These are phyloP conservation scores for Megalops cyprinoides DNA, from an alignment of 2,797 vertebrate genomes.

Conservation along the genomic window DNA sequence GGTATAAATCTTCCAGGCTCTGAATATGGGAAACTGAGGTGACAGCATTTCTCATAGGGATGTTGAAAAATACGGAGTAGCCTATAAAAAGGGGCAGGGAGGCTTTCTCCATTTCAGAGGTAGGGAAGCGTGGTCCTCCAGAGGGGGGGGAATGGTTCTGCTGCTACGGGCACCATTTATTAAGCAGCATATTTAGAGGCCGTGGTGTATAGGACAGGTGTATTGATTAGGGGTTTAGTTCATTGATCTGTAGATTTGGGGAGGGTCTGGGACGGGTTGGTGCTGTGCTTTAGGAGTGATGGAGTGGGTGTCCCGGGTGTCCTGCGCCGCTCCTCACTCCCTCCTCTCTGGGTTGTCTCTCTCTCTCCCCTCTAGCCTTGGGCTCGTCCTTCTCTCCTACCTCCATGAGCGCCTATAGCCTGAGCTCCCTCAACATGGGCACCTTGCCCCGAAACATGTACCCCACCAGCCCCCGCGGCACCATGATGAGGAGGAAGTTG, in stretches of 20 bases:
- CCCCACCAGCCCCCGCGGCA: constrained; percentile 93
- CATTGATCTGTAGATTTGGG: neutral
- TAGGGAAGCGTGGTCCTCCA: neutral
- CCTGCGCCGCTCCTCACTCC: neutral
- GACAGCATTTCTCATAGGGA: no score
- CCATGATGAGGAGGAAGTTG: constrained; percentile 91
- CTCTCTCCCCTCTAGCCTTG: constrained; percentile 62
- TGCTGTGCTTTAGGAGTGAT: neutral
- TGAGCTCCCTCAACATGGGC: constrained; percentile 96
- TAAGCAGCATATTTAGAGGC: neutral
- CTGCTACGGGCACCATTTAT: neutral
- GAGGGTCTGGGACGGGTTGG: neutral
- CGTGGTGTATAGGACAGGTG: neutral
- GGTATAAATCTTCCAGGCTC: no score
- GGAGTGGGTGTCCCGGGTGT: no score
- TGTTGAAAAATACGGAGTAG: neutral
- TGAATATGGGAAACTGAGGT: neutral
- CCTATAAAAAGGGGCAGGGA: neutral
- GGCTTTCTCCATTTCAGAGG: no score
- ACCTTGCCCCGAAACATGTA: constrained; percentile 94
- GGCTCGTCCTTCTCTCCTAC: constrained; percentile 84
- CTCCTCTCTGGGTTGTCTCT: neutral
- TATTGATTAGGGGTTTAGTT: constrained; percentile 4
- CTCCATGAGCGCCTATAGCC: constrained; percentile 97
- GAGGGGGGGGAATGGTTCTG: neutral